A percentile compares a stretch with the other conserved stretches of the same genome.
These are phyloP conservation scores for Darevskia mixta DNA, from an alignment of 2,797 vertebrate species.

Conservation along the genomic window DNA sequence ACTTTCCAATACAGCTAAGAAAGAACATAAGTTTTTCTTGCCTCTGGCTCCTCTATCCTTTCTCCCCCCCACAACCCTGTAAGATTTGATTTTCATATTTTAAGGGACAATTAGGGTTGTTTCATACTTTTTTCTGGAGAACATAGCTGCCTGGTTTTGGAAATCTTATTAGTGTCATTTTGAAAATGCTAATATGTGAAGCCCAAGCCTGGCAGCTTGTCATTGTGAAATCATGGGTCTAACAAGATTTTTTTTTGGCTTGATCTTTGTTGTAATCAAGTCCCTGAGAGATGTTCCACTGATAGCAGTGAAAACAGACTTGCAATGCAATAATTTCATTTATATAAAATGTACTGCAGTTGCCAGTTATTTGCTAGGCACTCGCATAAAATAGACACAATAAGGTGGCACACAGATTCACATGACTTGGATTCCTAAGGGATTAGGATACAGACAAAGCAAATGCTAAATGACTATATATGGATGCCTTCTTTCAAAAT, in stretches of 20 bases:
- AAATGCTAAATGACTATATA: conserved; percentile 60
- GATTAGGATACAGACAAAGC: conserved; percentile 59
- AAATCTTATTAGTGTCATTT: conserved; percentile 10
- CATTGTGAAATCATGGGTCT: conserved; percentile 44
- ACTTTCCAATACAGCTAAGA: conserved; percentile 27
- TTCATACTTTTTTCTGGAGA: neutral
- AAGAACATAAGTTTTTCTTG: neutral
- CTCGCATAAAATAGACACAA: conserved; percentile 54
- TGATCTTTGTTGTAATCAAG: conserved; percentile 46
- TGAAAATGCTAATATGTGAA: conserved; percentile 41
- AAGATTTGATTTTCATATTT: neutral
- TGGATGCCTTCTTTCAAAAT: conserved; percentile 60
- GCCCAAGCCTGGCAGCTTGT: conserved; percentile 42
- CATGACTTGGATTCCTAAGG: conserved; percentile 58
- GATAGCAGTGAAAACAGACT: conserved; percentile 62
- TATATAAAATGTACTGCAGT: conserved; percentile 38
- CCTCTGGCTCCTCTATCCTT: conserved; percentile 29
- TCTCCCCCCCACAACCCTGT: neutral
- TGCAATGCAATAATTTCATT: conserved; percentile 44
- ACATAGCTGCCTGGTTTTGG: conserved; percentile 7
- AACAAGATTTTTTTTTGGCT: conserved; percentile 58
- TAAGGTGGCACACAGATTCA: conserved; percentile 48
- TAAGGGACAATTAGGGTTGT: neutral
- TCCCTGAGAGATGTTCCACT: conserved; percentile 63
- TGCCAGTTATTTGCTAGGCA: conserved; percentile 54